A percentile compares a stretch with the other conserved stretches of the same genome.
phyloP scores from a whole-genome alignment of 2,888 invertebrate species.

The Maniola hyperantus region DNA sequence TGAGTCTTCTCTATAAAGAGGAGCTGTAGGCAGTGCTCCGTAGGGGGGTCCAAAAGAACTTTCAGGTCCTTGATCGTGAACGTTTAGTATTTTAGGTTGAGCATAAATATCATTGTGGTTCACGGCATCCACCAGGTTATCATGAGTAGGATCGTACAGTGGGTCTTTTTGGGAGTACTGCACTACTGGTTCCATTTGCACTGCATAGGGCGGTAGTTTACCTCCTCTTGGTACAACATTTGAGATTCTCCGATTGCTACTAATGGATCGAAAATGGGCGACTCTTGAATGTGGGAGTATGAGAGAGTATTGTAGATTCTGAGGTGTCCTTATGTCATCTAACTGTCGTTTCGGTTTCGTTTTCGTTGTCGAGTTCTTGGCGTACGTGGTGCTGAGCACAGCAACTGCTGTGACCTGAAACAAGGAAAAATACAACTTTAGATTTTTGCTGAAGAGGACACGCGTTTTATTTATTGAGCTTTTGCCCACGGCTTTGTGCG shows the following conservation, averaged over 20 bases:
- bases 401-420: conserved; percentile 83
- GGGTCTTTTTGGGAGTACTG: conserved; percentile 92
- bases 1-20: conserved; percentile 73
- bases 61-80: conserved; percentile 72
- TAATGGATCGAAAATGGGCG: conserved; percentile 75
- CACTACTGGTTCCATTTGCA: conserved; percentile 90
- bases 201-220: conserved; percentile 87
- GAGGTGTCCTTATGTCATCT: conserved; percentile 80
- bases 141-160: conserved; percentile 84
- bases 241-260: conserved; percentile 80
- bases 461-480: too few relatives aligned
- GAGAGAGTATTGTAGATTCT: conserved; percentile 83
- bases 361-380: conserved; percentile 74
- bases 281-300: conserved; percentile 83
- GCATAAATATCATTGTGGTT: conserved; percentile 76
- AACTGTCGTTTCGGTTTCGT: conserved; percentile 79
- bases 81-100: conserved; percentile 73
- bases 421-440: conserved; percentile 46
- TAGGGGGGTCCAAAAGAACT: conserved; percentile 76
- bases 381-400: conserved; percentile 77
- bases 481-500: too few relatives aligned
- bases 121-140: conserved; percentile 74
- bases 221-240: conserved; percentile 73
- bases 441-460: background rate
- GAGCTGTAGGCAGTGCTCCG: conserved; percentile 71